These are phyloP conservation scores for Herminia tarsipennalis DNA, from an alignment of 2,888 invertebrate species.

Conservation along the genomic window DNA sequence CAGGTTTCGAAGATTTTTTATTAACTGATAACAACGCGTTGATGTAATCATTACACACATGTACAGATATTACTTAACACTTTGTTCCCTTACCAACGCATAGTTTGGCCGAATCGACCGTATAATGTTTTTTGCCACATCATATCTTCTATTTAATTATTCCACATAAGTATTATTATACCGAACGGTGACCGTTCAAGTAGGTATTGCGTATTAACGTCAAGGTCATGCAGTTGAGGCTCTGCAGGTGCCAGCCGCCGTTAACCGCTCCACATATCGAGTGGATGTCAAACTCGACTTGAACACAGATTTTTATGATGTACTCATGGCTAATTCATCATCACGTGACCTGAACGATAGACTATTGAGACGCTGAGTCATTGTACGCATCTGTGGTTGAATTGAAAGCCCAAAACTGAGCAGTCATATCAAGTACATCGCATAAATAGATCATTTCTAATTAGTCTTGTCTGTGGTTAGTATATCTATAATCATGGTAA, in stretches of 20 bases:
- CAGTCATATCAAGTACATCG: not conserved
- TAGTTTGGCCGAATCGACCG: constrained; percentile 23
- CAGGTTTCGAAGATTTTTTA: constrained; percentile 15
- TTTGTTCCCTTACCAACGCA: constrained; percentile 9
- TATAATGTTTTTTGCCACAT: constrained; percentile 31
- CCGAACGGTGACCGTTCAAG: constrained; percentile 62
- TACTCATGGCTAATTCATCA: constrained; percentile 7
- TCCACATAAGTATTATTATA: constrained; percentile 43
- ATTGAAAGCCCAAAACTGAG: not conserved
- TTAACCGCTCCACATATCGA: constrained; percentile 50
- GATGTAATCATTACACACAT: constrained; percentile 16
- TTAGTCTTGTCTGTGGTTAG: too few relatives aligned
- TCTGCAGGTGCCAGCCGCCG: constrained; percentile 62
- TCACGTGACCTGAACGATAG: constrained; percentile 10
- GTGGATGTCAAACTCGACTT: constrained; percentile 44
- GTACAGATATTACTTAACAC: constrained; percentile 20
- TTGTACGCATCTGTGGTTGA: constrained; percentile 1
- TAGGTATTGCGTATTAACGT: constrained; percentile 61
- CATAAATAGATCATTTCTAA: not conserved
- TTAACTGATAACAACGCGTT: constrained; percentile 19
- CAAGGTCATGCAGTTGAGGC: constrained; percentile 73
- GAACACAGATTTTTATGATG: constrained; percentile 26
- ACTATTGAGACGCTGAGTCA: constrained; percentile 11
- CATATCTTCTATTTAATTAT: constrained; percentile 48
- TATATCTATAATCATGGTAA: too few relatives aligned